Evolutionary conservation across 1,140 invertebrate species (phyloP), one percentile per base, ranked within the genome.

Genomic region (Anastrepha obliqua): DNA sequence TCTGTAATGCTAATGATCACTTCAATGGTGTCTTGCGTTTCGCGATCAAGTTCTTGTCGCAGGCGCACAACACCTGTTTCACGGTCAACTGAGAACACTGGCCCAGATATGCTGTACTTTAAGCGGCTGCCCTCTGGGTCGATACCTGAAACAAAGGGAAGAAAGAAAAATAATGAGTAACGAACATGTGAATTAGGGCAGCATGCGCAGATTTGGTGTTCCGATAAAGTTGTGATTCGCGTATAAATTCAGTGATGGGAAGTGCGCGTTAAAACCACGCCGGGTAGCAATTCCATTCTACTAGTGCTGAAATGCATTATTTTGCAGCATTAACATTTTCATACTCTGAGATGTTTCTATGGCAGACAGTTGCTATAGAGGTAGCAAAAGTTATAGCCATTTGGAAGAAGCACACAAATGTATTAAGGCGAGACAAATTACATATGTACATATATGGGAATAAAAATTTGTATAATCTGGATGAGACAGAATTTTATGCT

Each of bases 1-100:
- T 97, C 96, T 90, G 97, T 97, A 88, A 97, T 96, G 91, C 96
- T 97, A 85, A 97, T 97, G 90, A 97, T 97, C 44, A 97, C 96
- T 94, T 97, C 97, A 20, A 97, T 93, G 3, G 95, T 93, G 67
- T 95, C 94, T 90, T 96, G 95, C 3, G 93, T 94, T 90, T 98
- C 97, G 85, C 97, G 93, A 91, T 98, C 97, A n/a, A 98, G 91
- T n/a, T 95, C 92, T 90, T 95, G 95, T 0, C 96, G 95, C 2
- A 98, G 93, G 1, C 96, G 96, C 1, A 98, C 96, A 15, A 97
- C 95, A 1, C 97, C 97, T 1, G 95, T 96, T 13, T 95, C 94
- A 8, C 96, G 93, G 89, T 97, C 96, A 44, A 98, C 97, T 15
- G 95, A 96, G 89, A 98, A 96, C 88, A 97, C 95, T 90, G 97